Base-by-base conservation (phyloP, 2,888 invertebrate genomes). In the Lottia scabra region DNA sequence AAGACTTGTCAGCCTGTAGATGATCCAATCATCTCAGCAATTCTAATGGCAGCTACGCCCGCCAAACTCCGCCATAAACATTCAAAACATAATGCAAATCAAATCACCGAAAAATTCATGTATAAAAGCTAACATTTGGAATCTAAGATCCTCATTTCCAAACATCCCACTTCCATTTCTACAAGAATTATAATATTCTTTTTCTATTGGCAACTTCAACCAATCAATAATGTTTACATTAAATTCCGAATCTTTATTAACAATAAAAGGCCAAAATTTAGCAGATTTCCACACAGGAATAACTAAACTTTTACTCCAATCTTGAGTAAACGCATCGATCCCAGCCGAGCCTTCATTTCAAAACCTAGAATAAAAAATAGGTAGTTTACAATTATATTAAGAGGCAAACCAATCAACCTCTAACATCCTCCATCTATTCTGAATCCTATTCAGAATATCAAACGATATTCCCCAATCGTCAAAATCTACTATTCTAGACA, bases 401-500 rank as follows among this genome's bases (percentile, higher is more conserved):
- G 46, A 46, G 15, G 46, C 46, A 46, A 15, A 48, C n/a, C 15
- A 15, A 48, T 48, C 16, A 48, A 48, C 3, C 0, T 46, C 46
- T 15, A 16, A 46, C 3, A n/a, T 15, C n/a, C 46, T n/a, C 46
- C 46, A 48, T 16, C 15, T 0, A 48, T 48, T 48, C 15, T n/a
- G 15, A 48, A 48, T 48, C 4, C n/a, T 3, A n/a, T 48, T 48
- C 15, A 46, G n/a, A 48, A 48, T 48, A 3, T n/a, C 48, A 48
- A n/a, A 15, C n/a, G 16, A 15, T n/a, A 48, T n/a, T 4, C 16
- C 48, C 48, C 48, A 48, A 48, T 48, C 48, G n/a, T 75, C 72
- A 46, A 4, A 26, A 15, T 75, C 71, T 13, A 65, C 43, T 63
- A 72, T 64, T 69, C 56, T 75, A 38, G 72, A 72, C n/a, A 68